Percentiles rank a stretch among this genome's conserved stretches.
Evolutionary conservation across 2,113 vertebrate genomes (phyloP).

Genomic region (Pagrus major): DNA sequence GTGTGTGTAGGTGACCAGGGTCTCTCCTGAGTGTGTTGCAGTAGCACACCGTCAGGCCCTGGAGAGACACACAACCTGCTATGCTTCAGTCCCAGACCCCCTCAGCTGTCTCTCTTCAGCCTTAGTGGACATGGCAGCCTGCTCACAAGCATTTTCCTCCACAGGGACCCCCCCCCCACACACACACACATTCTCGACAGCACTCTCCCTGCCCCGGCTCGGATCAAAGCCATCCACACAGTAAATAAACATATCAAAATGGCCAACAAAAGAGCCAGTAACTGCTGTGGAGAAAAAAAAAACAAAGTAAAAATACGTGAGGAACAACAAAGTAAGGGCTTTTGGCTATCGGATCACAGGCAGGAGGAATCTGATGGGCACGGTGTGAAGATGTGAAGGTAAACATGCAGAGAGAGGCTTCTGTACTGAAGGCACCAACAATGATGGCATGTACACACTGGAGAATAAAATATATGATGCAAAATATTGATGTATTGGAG

Average conservation of each 20-base stretch:
- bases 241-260: slow-evolving; percentile 83
- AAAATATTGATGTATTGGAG: slow-evolving; percentile 39
- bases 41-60: slow-evolving; percentile 42
- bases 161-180: slow-evolving; percentile 36
- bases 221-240: slow-evolving; percentile 72
- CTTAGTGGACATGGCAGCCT: slow-evolving; percentile 72
- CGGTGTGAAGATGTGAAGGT: slow-evolving; percentile 47
- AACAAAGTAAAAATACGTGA: slow-evolving; percentile 14
- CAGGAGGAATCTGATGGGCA: slow-evolving; percentile 28
- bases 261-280: slow-evolving; percentile 68
- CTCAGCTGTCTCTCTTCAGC: slow-evolving; percentile 71
- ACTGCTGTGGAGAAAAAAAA: slow-evolving; percentile 41
- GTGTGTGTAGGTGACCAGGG: slow-evolving; percentile 7
- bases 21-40: slow-evolving; percentile 25
- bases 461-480: slow-evolving; percentile 22
- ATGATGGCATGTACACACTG: slow-evolving; percentile 48
- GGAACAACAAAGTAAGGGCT: slow-evolving; percentile 67
- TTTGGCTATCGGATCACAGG: slow-evolving; percentile 69
- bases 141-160: slow-evolving; percentile 67
- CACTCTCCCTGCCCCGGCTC: slow-evolving; percentile 8
- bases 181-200: slow-evolving; percentile 11
- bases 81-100: slow-evolving; percentile 54
- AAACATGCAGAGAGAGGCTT: slow-evolving; percentile 17
- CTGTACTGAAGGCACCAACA: slow-evolving; percentile 24
- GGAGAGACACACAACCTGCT: slow-evolving; percentile 63